Conservation (phyloP, 2,113 vertebrate genomes). For the Herpailurus yagouaroundi region DNA sequence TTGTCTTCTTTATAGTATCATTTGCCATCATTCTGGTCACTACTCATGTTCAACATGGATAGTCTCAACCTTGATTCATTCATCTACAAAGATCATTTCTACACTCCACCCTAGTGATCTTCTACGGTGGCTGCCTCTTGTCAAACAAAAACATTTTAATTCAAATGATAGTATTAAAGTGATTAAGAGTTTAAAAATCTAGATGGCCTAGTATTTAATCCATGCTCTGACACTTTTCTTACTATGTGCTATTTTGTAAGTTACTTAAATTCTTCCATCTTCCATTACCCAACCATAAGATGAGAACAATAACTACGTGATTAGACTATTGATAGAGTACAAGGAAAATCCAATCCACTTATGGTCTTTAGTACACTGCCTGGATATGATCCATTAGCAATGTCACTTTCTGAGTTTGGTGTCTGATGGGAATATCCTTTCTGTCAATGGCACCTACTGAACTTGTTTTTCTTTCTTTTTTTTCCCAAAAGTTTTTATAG, state of each 20-base stretch:
- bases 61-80: background rate
- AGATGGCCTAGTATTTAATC: background rate
- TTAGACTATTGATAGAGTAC: background rate
- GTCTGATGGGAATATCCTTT: background rate
- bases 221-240: background rate
- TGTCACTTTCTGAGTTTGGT: background rate
- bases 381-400: background rate
- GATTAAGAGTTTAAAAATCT: background rate
- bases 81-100: background rate
- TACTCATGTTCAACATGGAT: background rate
- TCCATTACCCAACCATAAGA: background rate
- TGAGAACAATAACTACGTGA: background rate
- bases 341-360: background rate
- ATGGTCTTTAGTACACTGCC: background rate
- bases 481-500: no score
- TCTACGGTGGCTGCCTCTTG: background rate
- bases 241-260: background rate
- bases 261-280: background rate
- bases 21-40: background rate
- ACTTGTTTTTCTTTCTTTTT: background rate
- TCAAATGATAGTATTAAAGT: background rate
- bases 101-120: background rate
- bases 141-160: background rate
- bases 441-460: background rate
- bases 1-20: background rate